Evolutionary conservation across 2,888 invertebrate species (phyloP), one percentile per base, ranked within the genome.

Genomic region (Acronicta psi): DNA sequence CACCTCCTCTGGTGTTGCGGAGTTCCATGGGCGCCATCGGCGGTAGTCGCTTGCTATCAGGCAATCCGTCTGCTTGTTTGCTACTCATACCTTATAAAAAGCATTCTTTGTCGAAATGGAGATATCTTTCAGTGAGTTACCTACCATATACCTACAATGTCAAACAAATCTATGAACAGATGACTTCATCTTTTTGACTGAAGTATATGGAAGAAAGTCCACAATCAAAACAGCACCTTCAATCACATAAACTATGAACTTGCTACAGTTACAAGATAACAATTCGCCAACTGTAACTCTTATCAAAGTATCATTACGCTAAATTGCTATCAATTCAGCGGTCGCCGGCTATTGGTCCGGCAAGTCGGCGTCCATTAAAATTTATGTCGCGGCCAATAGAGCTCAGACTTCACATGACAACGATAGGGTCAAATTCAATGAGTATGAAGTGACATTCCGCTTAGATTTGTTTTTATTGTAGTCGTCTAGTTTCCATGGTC

Each of bases 291-390:
- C 71, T 37, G 41, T 71, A 31, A 34, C 51, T 53, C 38, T 44
- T 73, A 71, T 62, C 66, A 65, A 57, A 58, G 63, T 61, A 61
- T 67, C 53, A 79, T 76, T 79, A 71, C 69, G 55, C 54, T 77
- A 77, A 82, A 82, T 82, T 80, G 77, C 63, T 52, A 70, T 72
- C 77, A 79, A 80, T 80, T 80, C 66, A 63, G 56, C 52, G 59
- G 55, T 40, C 50, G 51, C 25, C 46, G 23, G 44, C 38, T 60
- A 82, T 81, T 80, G 82, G 81, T 31, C 52, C 25, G 17, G 20
- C 46, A 4, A 40, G 2, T 38, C 31, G 20, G 46, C 44, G 29
- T 42, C 53, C 55, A 73, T 69, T 63, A 62, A 43, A 47, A 64
- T 60, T 64, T 50, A 62, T 66, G 66, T 69, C 61, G 60, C 60